Conservation (phyloP, 1,140 invertebrate species). For the Lepidurus packardi region DNA sequence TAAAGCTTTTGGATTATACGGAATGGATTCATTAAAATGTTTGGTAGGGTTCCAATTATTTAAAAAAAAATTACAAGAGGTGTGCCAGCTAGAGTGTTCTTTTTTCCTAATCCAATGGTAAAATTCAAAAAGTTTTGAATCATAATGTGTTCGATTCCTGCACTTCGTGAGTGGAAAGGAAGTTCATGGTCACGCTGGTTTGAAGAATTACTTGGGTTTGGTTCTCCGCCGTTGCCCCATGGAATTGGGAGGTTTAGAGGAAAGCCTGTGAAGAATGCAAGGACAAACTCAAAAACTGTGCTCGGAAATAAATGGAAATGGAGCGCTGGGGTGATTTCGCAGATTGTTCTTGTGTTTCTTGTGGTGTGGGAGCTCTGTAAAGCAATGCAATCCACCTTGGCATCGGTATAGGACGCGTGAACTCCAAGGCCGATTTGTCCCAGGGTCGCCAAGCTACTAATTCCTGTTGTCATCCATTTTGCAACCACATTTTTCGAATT, state of each 20-base stretch:
- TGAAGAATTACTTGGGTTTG: not conserved
- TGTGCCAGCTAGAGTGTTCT: too few relatives aligned
- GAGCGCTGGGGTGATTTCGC: slow-evolving; percentile 1
- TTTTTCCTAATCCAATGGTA: not conserved
- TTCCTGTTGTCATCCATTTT: not conserved
- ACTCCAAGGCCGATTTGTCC: slow-evolving; percentile 1
- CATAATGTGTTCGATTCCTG: not conserved
- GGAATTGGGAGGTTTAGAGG: not conserved
- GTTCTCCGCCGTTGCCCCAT: not conserved
- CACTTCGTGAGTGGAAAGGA: slow-evolving; percentile 1
- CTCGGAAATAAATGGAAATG: not conserved
- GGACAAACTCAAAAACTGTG: not conserved
- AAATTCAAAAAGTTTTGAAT: not conserved
- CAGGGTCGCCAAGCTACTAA: not conserved
- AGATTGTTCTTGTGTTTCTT: not conserved
- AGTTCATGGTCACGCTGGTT: slow-evolving; percentile 7
- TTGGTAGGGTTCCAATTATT: too few relatives aligned
- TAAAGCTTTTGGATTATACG: too few relatives aligned
- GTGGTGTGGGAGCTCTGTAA: not conserved
- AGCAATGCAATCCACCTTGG: not conserved
- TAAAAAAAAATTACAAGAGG: too few relatives aligned
- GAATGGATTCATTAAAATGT: too few relatives aligned
- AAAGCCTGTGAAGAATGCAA: not conserved
- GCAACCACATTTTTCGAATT: not conserved
- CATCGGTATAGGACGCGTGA: not conserved